Conservation (phyloP, 2,888 invertebrate species). For the Latrodectus hesperus region DNA sequence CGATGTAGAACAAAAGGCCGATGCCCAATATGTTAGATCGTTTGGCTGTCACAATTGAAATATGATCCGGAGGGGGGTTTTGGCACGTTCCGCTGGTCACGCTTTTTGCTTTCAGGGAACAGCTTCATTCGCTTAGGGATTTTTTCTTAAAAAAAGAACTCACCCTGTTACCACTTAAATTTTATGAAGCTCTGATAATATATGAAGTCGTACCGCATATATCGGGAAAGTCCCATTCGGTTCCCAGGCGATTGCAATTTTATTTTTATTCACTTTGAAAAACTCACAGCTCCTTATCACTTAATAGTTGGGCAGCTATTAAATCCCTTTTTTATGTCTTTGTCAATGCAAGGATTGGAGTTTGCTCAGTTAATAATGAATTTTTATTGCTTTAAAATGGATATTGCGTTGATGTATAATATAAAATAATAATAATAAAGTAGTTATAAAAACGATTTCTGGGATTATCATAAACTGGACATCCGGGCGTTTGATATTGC, state of each 20-base stretch:
- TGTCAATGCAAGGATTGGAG: too few species aligned
- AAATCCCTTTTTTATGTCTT: background rate
- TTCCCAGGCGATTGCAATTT: background rate
- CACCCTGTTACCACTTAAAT: slow-evolving; percentile 58
- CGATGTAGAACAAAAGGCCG: slow-evolving; percentile 26
- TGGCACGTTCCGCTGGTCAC: slow-evolving; percentile 66
- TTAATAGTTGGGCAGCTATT: background rate
- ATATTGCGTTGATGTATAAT: too few species aligned
- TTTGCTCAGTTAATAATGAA: too few species aligned
- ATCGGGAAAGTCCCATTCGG: background rate
- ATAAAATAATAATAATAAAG: too few species aligned
- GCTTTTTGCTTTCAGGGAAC: slow-evolving; percentile 59
- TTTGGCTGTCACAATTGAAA: slow-evolving; percentile 66
- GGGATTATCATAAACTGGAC: too few species aligned
- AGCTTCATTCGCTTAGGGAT: slow-evolving; percentile 7
- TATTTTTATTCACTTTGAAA: background rate
- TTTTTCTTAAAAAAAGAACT: slow-evolving; percentile 14
- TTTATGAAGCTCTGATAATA: slow-evolving; percentile 66
- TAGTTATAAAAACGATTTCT: too few species aligned
- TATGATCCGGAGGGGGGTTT: slow-evolving; percentile 62
- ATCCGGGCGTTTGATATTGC: too few species aligned
- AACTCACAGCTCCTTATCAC: background rate
- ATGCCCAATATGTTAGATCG: slow-evolving; percentile 67
- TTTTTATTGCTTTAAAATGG: too few species aligned
- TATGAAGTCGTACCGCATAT: slow-evolving; percentile 49